A percentile compares a stretch with the other conserved stretches of the same genome.
Evolutionary conservation across 1,140 invertebrate genomes (phyloP).

Genomic region (Brachionus paranguensis): DNA sequence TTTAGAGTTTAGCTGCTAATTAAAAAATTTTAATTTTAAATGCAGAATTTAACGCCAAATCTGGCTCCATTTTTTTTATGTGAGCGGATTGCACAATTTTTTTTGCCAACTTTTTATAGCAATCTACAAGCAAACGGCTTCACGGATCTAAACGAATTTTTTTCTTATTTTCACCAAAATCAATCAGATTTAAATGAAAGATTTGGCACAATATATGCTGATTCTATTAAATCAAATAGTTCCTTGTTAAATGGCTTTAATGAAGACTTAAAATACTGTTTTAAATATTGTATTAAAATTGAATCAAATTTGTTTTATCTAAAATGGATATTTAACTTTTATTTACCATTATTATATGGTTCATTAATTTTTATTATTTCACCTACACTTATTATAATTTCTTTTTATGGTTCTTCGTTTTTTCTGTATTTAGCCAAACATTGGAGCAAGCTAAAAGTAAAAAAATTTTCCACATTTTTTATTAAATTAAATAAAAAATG

Average conservation of each 20-base stretch:
- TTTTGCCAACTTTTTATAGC: neutral
- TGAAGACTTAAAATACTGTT: neutral
- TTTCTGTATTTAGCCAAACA: conserved; percentile 24
- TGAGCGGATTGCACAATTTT: neutral
- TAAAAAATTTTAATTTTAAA: too few species aligned
- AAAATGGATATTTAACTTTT: conserved; percentile 1
- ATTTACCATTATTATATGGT: neutral
- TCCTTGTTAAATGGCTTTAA: neutral
- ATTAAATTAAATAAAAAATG: neutral
- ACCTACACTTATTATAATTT: neutral
- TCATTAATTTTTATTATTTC: neutral
- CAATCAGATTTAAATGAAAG: neutral
- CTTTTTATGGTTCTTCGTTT: conserved; percentile 13
- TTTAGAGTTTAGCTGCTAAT: too few species aligned
- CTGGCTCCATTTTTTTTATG: neutral
- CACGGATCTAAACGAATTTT: neutral
- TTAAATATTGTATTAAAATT: neutral
- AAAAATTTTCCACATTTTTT: neutral
- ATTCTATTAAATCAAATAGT: neutral
- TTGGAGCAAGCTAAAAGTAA: conserved; percentile 33
- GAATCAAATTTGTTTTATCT: conserved; percentile 29
- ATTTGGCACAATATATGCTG: neutral
- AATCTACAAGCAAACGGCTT: neutral
- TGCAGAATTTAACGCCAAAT: neutral
- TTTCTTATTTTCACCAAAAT: neutral